Evolutionary conservation across 2,797 vertebrate species (phyloP).

Genomic region (Xerus rutilus): DNA sequence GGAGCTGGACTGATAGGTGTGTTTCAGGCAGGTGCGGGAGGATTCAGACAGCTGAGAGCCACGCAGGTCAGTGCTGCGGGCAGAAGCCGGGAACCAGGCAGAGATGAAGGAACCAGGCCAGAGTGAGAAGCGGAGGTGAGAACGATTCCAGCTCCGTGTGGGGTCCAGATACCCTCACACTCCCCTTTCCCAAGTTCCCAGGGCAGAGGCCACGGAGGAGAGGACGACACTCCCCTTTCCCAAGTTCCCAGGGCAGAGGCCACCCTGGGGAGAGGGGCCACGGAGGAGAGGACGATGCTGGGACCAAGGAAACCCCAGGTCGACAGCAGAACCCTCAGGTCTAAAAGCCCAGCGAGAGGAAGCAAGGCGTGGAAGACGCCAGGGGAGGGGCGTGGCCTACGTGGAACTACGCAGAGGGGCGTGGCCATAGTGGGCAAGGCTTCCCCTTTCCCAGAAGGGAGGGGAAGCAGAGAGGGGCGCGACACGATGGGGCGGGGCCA

Average conservation of each 20-base stretch:
- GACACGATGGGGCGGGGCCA: not conserved
- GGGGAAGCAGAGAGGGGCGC: not conserved
- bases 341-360: not conserved
- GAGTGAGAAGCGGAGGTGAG: not conserved
- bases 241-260: not conserved
- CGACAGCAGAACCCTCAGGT: not conserved
- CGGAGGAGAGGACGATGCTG: not conserved
- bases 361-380: not conserved
- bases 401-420: constrained; percentile 55
- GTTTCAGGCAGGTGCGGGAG: not conserved
- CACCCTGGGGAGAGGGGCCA: not conserved
- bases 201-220: not conserved
- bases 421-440: constrained; percentile 36
- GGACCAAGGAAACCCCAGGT: not conserved
- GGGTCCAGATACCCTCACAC: not conserved
- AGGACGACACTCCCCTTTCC: not conserved
- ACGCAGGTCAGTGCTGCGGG: not conserved
- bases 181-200: not conserved
- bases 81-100: not conserved
- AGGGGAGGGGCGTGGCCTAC: constrained; percentile 66
- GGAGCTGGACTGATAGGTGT: not conserved
- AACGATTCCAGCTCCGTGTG: not conserved
- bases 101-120: not conserved
- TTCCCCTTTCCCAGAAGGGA: constrained; percentile 76
- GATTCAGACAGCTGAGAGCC: not conserved